phyloP scores from a whole-genome alignment of 2,113 vertebrate genomes.

The Dromaius novaehollandiae region DNA sequence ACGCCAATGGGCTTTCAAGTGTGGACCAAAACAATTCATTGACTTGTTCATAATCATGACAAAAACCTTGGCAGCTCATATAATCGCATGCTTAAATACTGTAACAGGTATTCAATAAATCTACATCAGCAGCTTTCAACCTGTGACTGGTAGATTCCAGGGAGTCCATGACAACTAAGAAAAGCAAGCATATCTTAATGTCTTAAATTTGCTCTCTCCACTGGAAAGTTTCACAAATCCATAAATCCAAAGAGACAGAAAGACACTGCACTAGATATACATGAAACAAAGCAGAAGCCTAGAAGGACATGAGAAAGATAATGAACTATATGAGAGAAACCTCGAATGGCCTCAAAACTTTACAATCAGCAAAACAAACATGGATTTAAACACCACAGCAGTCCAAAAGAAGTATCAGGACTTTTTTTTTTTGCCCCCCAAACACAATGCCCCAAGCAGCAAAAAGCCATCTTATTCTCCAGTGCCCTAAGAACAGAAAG shows the following conservation, averaged over 20 bases:
- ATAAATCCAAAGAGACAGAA: not conserved
- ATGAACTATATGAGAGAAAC: not conserved
- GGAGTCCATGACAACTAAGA: not conserved
- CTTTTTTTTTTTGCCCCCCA: not conserved
- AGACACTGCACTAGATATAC: not conserved
- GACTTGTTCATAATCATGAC: not conserved
- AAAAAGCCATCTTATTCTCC: not conserved
- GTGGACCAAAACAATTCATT: not conserved
- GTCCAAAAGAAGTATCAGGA: not conserved
- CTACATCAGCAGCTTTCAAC: not conserved
- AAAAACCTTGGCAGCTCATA: not conserved
- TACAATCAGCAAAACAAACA: not conserved
- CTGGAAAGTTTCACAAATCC: not conserved
- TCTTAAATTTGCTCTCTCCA: not conserved
- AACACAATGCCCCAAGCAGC: not conserved
- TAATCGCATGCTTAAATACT: not conserved
- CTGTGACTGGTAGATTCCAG: not conserved
- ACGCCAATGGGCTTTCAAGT: not conserved
- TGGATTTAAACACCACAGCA: not conserved
- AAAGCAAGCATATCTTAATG: not conserved
- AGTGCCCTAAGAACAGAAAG: not conserved
- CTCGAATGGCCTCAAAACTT: not conserved
- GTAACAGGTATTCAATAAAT: not conserved
- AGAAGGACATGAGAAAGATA: not conserved
- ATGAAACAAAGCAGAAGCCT: not conserved